Conservation (phyloP, 2,113 vertebrate species). For the Neoarius graeffei region DNA sequence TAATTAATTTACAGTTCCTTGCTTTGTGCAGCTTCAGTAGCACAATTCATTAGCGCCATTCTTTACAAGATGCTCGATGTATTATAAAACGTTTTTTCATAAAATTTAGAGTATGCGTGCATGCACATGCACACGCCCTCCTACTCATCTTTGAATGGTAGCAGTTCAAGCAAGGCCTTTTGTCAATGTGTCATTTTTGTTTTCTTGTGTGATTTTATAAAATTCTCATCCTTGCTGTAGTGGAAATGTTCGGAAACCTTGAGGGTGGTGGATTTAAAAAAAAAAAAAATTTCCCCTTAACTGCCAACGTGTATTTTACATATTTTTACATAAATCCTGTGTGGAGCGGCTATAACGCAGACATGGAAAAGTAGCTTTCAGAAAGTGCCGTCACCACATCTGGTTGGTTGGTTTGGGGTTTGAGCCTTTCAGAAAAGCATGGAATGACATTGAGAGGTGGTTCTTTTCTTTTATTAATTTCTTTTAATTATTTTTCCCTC, state of each 20-base stretch:
- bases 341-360: no score
- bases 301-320: not conserved
- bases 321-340: not conserved
- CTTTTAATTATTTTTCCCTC: no score
- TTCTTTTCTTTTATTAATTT: not conserved
- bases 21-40: not conserved
- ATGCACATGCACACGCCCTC: not conserved
- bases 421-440: not conserved
- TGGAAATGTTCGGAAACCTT: not conserved
- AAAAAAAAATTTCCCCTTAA: no score
- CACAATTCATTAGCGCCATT: not conserved
- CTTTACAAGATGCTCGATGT: not conserved
- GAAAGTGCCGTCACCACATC: no score
- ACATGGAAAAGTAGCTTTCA: no score
- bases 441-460: not conserved
- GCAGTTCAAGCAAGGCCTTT: not conserved
- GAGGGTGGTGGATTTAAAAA: no score
- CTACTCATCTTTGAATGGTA: not conserved
- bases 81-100: not conserved
- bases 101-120: not conserved
- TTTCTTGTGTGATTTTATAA: not conserved
- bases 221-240: not conserved
- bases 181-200: not conserved
- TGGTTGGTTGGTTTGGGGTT: no score
- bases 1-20: not conserved